A percentile compares a stretch with the other conserved stretches of the same genome.
Conservation (phyloP, 2,113 vertebrate species). For the Spermophilus dauricus region DNA sequence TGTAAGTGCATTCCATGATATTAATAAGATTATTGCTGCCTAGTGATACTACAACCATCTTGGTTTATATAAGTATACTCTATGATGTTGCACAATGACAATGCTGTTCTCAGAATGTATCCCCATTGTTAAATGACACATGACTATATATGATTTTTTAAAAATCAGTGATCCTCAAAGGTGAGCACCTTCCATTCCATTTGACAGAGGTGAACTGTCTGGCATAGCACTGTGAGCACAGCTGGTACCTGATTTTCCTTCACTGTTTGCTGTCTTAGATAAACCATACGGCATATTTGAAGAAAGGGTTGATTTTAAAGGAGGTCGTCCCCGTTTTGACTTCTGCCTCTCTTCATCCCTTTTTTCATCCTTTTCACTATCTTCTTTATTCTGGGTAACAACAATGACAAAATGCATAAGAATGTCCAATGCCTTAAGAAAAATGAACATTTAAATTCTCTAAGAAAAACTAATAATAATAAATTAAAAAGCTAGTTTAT, state of each 20-base stretch:
- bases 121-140: background rate
- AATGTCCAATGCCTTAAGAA: background rate
- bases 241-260: constrained; percentile 90
- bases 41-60: background rate
- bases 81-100: background rate
- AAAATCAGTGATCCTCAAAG: background rate
- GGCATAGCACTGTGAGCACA: constrained; percentile 79
- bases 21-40: background rate
- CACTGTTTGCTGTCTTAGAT: constrained; percentile 91
- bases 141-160: constrained; percentile 8
- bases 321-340: constrained; percentile 95
- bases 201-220: constrained; percentile 87
- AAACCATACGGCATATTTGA: constrained; percentile 88
- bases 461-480: background rate
- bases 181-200: constrained; percentile 87
- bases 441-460: constrained; percentile 42
- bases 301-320: constrained; percentile 93
- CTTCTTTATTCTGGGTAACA: constrained; percentile 94
- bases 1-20: background rate
- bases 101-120: background rate
- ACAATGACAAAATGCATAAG: constrained; percentile 68
- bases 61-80: background rate
- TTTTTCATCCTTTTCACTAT: constrained; percentile 92
- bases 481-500: background rate
- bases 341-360: constrained; percentile 93